Evolutionary conservation across 2,797 vertebrate genomes (phyloP), one percentile per base, ranked within the genome.

Genomic region (Tarsius wallacei): DNA sequence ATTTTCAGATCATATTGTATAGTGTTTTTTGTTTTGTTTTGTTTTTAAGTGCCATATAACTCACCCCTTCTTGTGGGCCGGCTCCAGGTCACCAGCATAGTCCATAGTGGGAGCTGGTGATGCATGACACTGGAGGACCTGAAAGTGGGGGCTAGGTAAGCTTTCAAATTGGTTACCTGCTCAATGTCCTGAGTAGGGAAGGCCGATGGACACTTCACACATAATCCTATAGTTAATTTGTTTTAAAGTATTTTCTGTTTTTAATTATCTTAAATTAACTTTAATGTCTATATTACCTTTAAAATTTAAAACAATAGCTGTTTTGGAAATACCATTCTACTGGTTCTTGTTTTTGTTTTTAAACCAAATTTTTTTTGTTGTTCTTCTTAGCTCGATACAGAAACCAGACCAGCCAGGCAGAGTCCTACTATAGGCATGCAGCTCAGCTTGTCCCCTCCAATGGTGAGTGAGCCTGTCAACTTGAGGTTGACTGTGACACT

Each of bases 401-500:
- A 97, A 99, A 99, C 99, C 99, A 99, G 99, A 99, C 99, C 98
- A 99, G 99, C 99, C 99, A 99, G 99, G 99, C 99, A 42, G 99
- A 99, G 98, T 99, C 99, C 31, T 99, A 99, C 98, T 99, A 99
- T 96, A 99, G 99, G 98, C 99, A 99, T 21, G 99, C 99, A 70
- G 99, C 99, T 98, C 99, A 99, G 98, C 99, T 99, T 98, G 99
- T 99, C 96, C 99, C 99, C 21, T 99, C 99, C 42, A 99, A 99
- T 97, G 99, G 99, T 99, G 97, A 99, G 99, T 98, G 84, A 55
- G 21, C 93, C 63, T 42, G 4, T 82, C 89, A 66, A 11, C 59
- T 22, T 59, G 42, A 51, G n/a, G 90, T 49, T 78, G 51, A 49
- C 47, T 53, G 12, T 11, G 13, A 0, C 42, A 5, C 59, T 97